These are phyloP conservation scores for Danaus chrysippus DNA, from an alignment of 2,888 invertebrate species.

Conservation along the genomic window DNA sequence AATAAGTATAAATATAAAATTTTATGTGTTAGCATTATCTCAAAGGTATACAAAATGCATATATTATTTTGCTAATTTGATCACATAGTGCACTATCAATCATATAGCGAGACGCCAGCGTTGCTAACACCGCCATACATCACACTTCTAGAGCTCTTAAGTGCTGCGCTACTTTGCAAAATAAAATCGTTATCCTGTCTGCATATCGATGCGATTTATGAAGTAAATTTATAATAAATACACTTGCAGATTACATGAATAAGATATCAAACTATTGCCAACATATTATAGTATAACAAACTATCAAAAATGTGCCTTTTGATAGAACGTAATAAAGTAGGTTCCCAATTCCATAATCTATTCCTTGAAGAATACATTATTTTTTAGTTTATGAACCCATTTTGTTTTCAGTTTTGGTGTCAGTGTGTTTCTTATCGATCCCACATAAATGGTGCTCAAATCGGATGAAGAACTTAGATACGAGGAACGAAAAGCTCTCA, in stretches of 20 bases:
- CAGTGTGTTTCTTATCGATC: too few relatives aligned
- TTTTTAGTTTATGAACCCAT: too few relatives aligned
- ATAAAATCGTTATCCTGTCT: conserved; percentile 35
- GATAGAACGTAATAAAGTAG: too few relatives aligned
- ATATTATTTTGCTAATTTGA: conserved; percentile 48
- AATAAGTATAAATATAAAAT: background rate
- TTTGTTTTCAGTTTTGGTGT: too few relatives aligned
- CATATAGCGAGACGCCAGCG: conserved; percentile 54
- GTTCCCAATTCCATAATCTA: too few relatives aligned
- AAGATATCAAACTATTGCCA: too few relatives aligned
- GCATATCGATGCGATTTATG: conserved; percentile 10
- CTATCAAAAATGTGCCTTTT: too few relatives aligned
- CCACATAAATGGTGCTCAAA: too few relatives aligned
- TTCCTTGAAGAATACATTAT: too few relatives aligned
- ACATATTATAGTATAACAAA: too few relatives aligned
- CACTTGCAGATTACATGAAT: background rate
- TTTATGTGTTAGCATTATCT: background rate
- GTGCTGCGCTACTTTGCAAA: conserved; percentile 53
- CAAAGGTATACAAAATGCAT: conserved; percentile 6
- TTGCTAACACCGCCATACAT: conserved; percentile 57
- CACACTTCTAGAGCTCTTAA: conserved; percentile 71
- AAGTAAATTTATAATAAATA: conserved; percentile 15
- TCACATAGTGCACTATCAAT: conserved; percentile 66
- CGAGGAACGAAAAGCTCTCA: too few relatives aligned
- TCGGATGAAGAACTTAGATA: too few relatives aligned